Evolutionary conservation across 2,888 invertebrate genomes (phyloP), one percentile per base, ranked within the genome.

Genomic region (Ectobius pallidus): DNA sequence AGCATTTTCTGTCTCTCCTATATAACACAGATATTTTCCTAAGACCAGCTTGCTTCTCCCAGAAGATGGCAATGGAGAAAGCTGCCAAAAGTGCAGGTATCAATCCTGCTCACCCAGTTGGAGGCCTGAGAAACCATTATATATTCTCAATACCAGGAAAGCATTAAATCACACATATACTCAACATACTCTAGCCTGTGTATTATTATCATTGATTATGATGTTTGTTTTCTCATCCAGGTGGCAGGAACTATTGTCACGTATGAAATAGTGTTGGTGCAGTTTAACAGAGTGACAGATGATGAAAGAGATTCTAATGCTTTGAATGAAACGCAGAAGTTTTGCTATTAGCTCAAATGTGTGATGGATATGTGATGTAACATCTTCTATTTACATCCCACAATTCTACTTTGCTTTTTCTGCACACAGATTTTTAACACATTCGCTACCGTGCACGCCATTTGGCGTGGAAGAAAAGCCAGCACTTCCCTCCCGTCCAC

Each of bases 221-320:
- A 9, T 6, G 14, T 14, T 39, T 39, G 7, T 39, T 39, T 9
- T 14, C 14, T 39, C 6, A 6, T 9, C 39, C 46, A 46, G 46
- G 46, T 46, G 7, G 46, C 46, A 14, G 46, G 46, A n/a, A 46
- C 46, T 46, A 46, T 46, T 46, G 46, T 46, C n/a, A 46, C 46
- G n/a, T 46, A 46, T n/a, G 46, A 46, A n/a, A 46, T 46, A n/a
- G 18, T 46, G 18, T 46, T 46, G 46, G 46, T 46, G 11, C 46
- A 46, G 18, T 46, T 46, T n/a, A n/a, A 46, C n/a, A 46, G n/a
- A n/a, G 6, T 39, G 14, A 39, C 39, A 39, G 46, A 46, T n/a
- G 46, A n/a, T n/a, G 46, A 46, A 46, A 46, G 3, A 7, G 4
- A 4, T 46, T 46, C 46, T 4, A 46, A 7, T 4, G 11, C n/a